Conservation (phyloP, 2,797 vertebrate species). For the Enteromius trimaculatus region DNA sequence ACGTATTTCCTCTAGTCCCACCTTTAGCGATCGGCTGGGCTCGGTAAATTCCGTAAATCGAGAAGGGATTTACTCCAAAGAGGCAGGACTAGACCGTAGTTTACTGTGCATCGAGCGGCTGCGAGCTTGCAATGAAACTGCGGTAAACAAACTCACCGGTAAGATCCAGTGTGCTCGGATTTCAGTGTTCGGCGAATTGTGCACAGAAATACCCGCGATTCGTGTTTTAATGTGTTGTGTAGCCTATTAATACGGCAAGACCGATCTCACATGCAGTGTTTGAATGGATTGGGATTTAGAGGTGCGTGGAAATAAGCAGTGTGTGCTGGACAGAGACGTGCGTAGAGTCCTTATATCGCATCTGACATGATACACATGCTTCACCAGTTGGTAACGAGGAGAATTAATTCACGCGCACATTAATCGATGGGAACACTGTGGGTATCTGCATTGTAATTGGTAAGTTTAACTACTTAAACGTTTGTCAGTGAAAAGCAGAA, state of each 20-base stretch:
- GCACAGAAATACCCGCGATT: background rate
- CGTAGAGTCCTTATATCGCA: slow-evolving; percentile 15
- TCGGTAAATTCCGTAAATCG: slow-evolving; percentile 69
- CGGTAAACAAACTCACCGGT: slow-evolving; percentile 70
- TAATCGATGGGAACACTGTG: slow-evolving; percentile 16
- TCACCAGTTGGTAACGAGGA: slow-evolving; percentile 33
- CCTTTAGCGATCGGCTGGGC: slow-evolving; percentile 59
- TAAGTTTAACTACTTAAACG: slow-evolving; percentile 33
- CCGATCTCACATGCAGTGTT: slow-evolving; percentile 33
- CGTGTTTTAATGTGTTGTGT: slow-evolving; percentile 18
- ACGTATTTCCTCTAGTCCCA: slow-evolving; percentile 76
- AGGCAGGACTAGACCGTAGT: slow-evolving; percentile 64
- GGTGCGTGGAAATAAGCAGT: slow-evolving; percentile 32
- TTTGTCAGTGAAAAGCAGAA: background rate
- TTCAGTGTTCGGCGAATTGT: slow-evolving; percentile 5
- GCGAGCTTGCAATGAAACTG: slow-evolving; percentile 71
- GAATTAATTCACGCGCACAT: background rate
- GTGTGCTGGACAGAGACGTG: slow-evolving; percentile 39
- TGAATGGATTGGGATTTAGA: slow-evolving; percentile 41
- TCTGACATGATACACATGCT: slow-evolving; percentile 40
- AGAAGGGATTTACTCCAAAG: slow-evolving; percentile 68
- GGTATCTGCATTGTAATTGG: background rate
- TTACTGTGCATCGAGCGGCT: slow-evolving; percentile 67
- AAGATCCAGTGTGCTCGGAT: slow-evolving; percentile 62
- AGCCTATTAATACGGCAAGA: background rate